phyloP scores from a whole-genome alignment of 1,140 invertebrate species.

The Drosophila repletoides region DNA sequence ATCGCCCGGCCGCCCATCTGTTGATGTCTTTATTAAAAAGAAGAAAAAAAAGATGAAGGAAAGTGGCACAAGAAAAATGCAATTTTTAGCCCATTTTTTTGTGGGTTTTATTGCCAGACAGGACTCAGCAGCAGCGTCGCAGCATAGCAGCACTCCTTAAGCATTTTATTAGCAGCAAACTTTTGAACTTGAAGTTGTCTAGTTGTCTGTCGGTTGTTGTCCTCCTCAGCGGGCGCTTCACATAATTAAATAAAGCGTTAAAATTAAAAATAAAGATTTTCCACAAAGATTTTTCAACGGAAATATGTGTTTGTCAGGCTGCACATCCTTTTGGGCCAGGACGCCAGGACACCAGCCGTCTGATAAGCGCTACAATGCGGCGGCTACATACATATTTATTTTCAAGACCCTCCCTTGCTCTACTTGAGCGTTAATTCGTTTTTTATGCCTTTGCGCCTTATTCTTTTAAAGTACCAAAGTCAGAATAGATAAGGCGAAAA shows the following conservation, averaged over 20 bases:
- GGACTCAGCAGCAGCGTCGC: conserved; percentile 19
- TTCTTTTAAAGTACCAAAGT: conserved; percentile 54
- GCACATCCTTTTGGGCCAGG: conserved; percentile 35
- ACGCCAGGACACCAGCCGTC: not conserved
- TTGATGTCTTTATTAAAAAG: conserved; percentile 81
- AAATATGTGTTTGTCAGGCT: not conserved
- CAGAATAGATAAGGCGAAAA: conserved; percentile 59
- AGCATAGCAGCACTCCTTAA: conserved; percentile 59
- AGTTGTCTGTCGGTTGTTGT: conserved; percentile 39
- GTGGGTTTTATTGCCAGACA: conserved; percentile 67
- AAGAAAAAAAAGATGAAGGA: conserved; percentile 10
- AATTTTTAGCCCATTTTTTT: conserved; percentile 78
- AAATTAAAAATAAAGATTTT: conserved; percentile 81
- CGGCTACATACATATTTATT: conserved; percentile 28
- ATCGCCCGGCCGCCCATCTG: conserved; percentile 72
- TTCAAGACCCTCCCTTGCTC: not conserved
- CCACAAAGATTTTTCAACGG: conserved; percentile 15
- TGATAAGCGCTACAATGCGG: conserved; percentile 44
- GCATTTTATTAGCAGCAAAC: conserved; percentile 74
- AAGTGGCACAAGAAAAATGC: conserved; percentile 46
- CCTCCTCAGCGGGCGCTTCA: conserved; percentile 52
- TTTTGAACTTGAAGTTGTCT: conserved; percentile 73
- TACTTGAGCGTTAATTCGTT: conserved; percentile 39
- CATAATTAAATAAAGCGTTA: conserved; percentile 82
- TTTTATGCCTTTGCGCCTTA: conserved; percentile 44